A percentile compares a stretch with the other conserved stretches of the same genome.
phyloP scores from a whole-genome alignment of 1,140 invertebrate species.

The Papilio xuthus region DNA sequence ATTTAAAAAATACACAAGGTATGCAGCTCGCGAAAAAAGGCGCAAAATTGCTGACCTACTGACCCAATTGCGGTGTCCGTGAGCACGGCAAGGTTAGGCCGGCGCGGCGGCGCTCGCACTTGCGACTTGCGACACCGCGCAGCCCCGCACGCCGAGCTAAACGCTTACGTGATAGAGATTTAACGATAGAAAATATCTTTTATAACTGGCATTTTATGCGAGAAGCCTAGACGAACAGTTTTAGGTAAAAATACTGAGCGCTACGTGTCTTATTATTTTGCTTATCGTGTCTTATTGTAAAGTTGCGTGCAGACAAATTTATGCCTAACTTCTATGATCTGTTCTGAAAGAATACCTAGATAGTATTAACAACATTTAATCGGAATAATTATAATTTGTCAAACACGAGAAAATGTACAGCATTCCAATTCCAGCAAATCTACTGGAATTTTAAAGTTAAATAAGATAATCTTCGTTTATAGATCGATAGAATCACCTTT shows the following conservation, averaged over 20 bases:
- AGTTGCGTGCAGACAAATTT: too few species aligned
- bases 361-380: not conserved
- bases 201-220: not conserved
- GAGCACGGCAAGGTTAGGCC: conserved; percentile 64
- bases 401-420: not conserved
- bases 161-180: conserved; percentile 23
- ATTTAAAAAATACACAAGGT: not conserved
- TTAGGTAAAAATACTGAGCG: not conserved
- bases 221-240: not conserved
- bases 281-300: too few species aligned
- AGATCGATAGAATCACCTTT: too few species aligned
- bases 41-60: conserved; percentile 69
- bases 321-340: too few species aligned
- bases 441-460: too few species aligned
- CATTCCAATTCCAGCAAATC: too few species aligned
- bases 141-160: not conserved
- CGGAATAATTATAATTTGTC: not conserved
- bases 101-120: conserved; percentile 39
- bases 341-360: not conserved
- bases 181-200: conserved; percentile 19
- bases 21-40: conserved; percentile 54
- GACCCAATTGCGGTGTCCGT: conserved; percentile 68
- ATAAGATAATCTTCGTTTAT: too few species aligned
- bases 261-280: not conserved
- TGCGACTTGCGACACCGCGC: conserved; percentile 43